Conservation (phyloP, 2,797 vertebrate genomes). For the Gila robusta region DNA sequence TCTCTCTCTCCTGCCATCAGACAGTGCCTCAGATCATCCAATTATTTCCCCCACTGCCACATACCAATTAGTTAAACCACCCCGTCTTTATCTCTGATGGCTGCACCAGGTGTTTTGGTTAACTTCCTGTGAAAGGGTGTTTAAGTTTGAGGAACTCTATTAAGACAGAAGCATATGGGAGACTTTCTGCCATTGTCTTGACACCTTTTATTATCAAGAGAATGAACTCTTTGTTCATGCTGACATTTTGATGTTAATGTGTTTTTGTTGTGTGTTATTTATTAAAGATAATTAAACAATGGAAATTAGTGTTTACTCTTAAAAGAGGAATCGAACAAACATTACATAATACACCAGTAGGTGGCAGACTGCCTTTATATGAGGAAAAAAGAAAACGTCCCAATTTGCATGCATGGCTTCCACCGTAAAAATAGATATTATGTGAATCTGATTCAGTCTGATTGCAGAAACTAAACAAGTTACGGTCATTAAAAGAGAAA, state of each 20-base stretch:
- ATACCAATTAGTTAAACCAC: slow-evolving; percentile 87
- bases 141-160: slow-evolving; percentile 62
- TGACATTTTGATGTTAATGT: slow-evolving; percentile 41
- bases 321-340: not conserved
- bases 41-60: slow-evolving; percentile 87
- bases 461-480: not conserved
- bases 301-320: slow-evolving; percentile 24
- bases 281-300: slow-evolving; percentile 29
- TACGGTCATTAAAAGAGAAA: not conserved
- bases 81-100: slow-evolving; percentile 71
- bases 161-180: slow-evolving; percentile 35
- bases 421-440: not conserved
- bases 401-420: not conserved
- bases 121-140: slow-evolving; percentile 69
- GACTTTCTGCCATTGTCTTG: slow-evolving; percentile 39
- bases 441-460: not conserved
- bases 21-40: slow-evolving; percentile 92
- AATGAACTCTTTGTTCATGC: slow-evolving; percentile 26
- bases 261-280: slow-evolving; percentile 18
- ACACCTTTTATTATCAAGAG: slow-evolving; percentile 51
- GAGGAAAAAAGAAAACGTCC: not conserved
- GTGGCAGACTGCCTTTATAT: not conserved
- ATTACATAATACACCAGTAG: not conserved
- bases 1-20: slow-evolving; percentile 74
- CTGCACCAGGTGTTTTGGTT: slow-evolving; percentile 71